phyloP scores from a whole-genome alignment of 2,888 invertebrate species.

The Pyrocoelia pectoralis region DNA sequence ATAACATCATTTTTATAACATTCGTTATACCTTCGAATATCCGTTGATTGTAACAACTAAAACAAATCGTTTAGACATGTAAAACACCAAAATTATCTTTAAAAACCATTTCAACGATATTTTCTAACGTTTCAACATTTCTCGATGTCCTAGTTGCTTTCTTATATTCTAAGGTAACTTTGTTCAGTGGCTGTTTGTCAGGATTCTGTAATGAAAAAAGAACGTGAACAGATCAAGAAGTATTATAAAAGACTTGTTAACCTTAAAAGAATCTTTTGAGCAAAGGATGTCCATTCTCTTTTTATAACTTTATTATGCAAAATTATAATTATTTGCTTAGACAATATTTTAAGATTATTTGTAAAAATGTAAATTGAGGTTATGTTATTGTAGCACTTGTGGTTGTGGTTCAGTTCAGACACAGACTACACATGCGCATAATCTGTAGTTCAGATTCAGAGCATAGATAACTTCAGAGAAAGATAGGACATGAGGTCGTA shows the following conservation, averaged over 20 bases:
- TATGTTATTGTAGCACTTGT: too few relatives aligned
- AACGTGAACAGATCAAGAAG: background rate
- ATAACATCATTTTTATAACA: slow-evolving; percentile 41
- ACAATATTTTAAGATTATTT: too few relatives aligned
- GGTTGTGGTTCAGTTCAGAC: too few relatives aligned
- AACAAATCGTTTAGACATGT: background rate
- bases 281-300: background rate
- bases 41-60: background rate
- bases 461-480: too few relatives aligned
- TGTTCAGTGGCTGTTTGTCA: slow-evolving; percentile 65
- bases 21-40: background rate
- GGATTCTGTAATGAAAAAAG: slow-evolving; percentile 64
- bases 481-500: too few relatives aligned
- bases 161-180: slow-evolving; percentile 52
- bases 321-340: too few relatives aligned
- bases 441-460: too few relatives aligned
- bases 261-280: too few relatives aligned
- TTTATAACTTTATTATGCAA: too few relatives aligned
- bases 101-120: slow-evolving; percentile 6
- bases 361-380: too few relatives aligned
- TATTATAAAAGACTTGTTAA: background rate
- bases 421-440: too few relatives aligned
- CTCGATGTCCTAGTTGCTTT: slow-evolving; percentile 42
- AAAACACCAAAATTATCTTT: background rate
- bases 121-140: slow-evolving; percentile 23